Percentiles rank a stretch among this genome's conserved stretches.
phyloP scores from a whole-genome alignment of 2,888 invertebrate genomes.

The Cactoblastis cactorum region DNA sequence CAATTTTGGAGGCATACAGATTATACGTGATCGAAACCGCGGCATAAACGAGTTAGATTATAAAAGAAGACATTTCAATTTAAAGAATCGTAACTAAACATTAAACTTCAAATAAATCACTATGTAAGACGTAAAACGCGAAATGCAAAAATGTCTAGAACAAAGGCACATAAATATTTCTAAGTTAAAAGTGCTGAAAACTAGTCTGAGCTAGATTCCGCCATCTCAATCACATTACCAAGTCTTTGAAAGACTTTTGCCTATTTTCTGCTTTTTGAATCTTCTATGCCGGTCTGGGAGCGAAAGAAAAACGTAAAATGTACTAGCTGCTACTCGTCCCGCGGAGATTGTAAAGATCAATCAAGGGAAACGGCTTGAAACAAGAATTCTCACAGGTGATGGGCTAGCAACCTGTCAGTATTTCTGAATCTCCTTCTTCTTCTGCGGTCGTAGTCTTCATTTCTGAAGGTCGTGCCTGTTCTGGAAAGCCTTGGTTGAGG shows the following conservation, averaged over 20 bases:
- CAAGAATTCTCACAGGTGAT: too few relatives aligned
- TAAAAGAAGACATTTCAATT: too few relatives aligned
- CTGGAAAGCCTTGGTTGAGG: too few relatives aligned
- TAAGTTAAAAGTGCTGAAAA: constrained; percentile 3
- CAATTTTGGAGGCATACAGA: too few relatives aligned
- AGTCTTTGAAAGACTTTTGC: neutral
- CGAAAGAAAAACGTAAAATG: neutral
- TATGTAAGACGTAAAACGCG: neutral
- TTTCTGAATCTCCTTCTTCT: too few relatives aligned
- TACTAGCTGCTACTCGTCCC: neutral
- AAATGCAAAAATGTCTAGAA: neutral
- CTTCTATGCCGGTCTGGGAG: neutral
- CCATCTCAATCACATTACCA: constrained; percentile 9
- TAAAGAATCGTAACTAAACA: neutral
- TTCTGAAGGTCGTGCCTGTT: too few relatives aligned
- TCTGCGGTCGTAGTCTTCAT: too few relatives aligned
- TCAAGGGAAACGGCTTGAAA: too few relatives aligned
- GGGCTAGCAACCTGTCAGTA: too few relatives aligned
- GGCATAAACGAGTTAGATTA: too few relatives aligned
- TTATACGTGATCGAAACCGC: too few relatives aligned
- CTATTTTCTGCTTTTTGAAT: neutral
- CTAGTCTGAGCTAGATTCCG: neutral
- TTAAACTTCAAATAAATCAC: neutral
- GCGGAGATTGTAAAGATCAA: too few relatives aligned
- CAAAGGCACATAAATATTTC: constrained; percentile 5